These are phyloP conservation scores for Pygoscelis antarcticus DNA, from an alignment of 2,113 vertebrate genomes.

Conservation along the genomic window DNA sequence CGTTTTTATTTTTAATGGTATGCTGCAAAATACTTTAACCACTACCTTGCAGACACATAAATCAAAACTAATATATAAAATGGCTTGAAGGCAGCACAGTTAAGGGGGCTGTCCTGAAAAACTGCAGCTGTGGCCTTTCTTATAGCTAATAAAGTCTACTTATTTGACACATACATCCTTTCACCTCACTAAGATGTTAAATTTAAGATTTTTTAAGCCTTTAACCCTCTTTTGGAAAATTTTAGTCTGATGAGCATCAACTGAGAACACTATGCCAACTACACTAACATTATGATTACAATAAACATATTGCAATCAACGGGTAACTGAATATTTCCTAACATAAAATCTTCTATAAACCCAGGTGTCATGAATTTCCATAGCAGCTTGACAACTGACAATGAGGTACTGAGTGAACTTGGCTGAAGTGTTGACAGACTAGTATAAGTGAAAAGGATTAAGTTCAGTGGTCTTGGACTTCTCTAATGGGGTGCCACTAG, in stretches of 20 bases:
- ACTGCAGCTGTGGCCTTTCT: not conserved
- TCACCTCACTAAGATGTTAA: not conserved
- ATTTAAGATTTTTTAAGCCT: not conserved
- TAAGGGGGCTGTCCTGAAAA: not conserved
- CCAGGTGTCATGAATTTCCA: not conserved
- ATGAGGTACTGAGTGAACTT: not conserved
- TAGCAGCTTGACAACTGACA: not conserved
- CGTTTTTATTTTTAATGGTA: slow-evolving; percentile 34
- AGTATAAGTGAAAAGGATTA: not conserved
- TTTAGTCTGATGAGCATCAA: not conserved
- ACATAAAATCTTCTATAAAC: not conserved
- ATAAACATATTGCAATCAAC: not conserved
- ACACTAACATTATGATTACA: not conserved
- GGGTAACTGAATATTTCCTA: not conserved
- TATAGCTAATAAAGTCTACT: not conserved
- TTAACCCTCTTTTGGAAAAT: not conserved
- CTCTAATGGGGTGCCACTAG: not conserved
- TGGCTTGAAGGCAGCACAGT: not conserved
- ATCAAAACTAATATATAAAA: slow-evolving; percentile 46
- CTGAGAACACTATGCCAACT: not conserved
- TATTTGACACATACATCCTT: not conserved
- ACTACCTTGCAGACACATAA: slow-evolving; percentile 3
- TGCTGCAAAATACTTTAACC: slow-evolving; percentile 51
- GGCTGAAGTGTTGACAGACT: not conserved
- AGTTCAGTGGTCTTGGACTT: not conserved